Percentiles rank a stretch among this genome's conserved stretches.
phyloP scores from a whole-genome alignment of 1,140 invertebrate genomes.

The Bilobella aurantiaca region DNA sequence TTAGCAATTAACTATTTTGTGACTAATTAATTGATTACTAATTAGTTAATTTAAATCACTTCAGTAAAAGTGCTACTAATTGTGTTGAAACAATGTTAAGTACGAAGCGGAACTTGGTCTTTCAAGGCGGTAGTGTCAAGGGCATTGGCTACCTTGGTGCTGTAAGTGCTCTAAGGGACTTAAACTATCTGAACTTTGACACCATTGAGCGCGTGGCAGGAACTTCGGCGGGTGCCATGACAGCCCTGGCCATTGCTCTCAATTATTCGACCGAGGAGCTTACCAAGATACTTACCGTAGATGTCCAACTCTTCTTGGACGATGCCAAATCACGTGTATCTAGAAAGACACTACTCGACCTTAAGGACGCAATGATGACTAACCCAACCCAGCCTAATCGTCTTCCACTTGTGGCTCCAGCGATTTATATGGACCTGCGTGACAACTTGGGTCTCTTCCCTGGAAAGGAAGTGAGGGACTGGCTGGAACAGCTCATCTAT shows the following conservation, averaged over 20 bases:
- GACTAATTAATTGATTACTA: not conserved
- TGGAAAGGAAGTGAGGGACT: not conserved
- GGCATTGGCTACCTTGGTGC: slow-evolving; percentile 14
- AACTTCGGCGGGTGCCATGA: slow-evolving; percentile 19
- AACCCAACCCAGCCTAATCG: not conserved
- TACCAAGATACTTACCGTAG: not conserved
- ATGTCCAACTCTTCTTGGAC: slow-evolving; percentile 6
- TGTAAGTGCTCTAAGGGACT: not conserved
- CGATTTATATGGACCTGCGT: not conserved
- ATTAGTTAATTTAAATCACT: not conserved
- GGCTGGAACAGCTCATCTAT: not conserved
- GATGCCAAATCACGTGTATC: slow-evolving; percentile 1
- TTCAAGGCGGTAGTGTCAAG: slow-evolving; percentile 16
- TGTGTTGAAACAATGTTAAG: not conserved
- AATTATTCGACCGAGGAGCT: not conserved
- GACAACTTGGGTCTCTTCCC: slow-evolving; percentile 7
- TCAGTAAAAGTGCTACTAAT: not conserved
- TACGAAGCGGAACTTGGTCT: slow-evolving; percentile 2
- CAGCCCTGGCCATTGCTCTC: slow-evolving; percentile 2
- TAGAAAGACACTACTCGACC: not conserved
- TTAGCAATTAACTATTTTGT: too few species aligned
- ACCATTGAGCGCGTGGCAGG: not conserved
- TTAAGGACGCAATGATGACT: not conserved
- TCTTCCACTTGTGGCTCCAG: not conserved
- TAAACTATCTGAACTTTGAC: not conserved